Conservation (phyloP, 2,888 invertebrate species). For the Eristalinus aeneus region DNA sequence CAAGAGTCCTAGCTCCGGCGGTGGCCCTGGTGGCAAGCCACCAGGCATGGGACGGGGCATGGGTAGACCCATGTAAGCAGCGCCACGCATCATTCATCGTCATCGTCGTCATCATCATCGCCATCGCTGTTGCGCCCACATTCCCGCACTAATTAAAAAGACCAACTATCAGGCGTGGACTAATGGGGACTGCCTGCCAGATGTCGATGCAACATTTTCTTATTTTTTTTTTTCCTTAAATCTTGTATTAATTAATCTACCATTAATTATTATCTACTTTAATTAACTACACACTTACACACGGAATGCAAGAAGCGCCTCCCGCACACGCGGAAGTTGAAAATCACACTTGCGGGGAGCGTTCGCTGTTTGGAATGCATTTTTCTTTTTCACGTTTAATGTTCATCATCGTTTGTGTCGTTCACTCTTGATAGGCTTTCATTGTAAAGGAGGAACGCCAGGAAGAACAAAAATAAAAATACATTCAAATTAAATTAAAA, state of each 20-base stretch:
- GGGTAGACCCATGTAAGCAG: conserved; percentile 86
- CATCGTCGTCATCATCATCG: conserved; percentile 2
- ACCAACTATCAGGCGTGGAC: neutral
- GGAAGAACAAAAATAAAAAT: conserved; percentile 10
- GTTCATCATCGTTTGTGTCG: neutral
- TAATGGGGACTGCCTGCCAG: neutral
- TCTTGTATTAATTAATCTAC: conserved; percentile 65
- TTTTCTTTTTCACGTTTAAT: neutral
- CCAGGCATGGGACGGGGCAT: conserved; percentile 84
- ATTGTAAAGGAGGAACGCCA: neutral
- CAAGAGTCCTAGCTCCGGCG: conserved; percentile 90
- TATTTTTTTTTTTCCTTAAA: conserved; percentile 42
- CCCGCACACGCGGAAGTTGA: neutral
- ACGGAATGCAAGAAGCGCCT: neutral
- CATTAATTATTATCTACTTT: conserved; percentile 60
- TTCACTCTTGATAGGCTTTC: neutral
- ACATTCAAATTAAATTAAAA: conserved; percentile 34
- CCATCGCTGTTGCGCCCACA: neutral
- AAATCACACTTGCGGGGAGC: neutral
- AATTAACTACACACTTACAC: conserved; percentile 46
- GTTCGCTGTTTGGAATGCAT: neutral
- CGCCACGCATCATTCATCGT: conserved; percentile 47
- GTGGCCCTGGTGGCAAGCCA: conserved; percentile 78
- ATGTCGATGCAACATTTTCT: conserved; percentile 45
- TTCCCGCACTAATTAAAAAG: conserved; percentile 5